Conservation (phyloP, 2,888 invertebrate species). For the Phrixothrix hirtus region DNA sequence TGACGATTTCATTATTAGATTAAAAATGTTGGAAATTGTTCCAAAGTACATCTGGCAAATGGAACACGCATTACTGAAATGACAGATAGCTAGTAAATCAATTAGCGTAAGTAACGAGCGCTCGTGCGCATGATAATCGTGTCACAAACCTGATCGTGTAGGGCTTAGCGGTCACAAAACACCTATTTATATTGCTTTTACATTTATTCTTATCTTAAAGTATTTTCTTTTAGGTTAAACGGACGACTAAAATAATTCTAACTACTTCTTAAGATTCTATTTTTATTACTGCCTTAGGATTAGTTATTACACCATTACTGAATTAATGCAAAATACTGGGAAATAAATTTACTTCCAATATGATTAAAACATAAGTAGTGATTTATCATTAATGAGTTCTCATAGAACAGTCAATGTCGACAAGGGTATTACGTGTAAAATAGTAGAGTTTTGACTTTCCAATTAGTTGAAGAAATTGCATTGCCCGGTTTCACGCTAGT, state of each 20-base stretch:
- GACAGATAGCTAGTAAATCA: constrained; percentile 47
- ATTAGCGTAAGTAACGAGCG: constrained; percentile 47
- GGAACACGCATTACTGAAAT: constrained; percentile 48
- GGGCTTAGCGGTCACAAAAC: constrained; percentile 20
- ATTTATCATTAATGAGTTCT: constrained; percentile 44
- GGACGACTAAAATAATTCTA: too few species aligned
- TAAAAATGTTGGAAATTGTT: constrained; percentile 47
- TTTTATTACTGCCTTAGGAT: too few species aligned
- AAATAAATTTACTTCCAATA: constrained; percentile 29
- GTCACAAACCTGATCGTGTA: constrained; percentile 24
- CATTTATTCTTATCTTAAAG: background rate
- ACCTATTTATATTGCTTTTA: constrained; percentile 11
- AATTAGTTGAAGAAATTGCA: constrained; percentile 50
- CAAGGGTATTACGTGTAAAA: constrained; percentile 44
- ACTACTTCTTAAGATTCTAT: too few species aligned
- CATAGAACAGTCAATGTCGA: constrained; percentile 35
- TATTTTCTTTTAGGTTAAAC: background rate
- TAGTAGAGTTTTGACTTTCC: constrained; percentile 49
- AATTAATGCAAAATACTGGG: constrained; percentile 4
- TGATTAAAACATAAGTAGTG: constrained; percentile 42
- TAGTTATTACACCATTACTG: too few species aligned
- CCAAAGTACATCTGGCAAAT: constrained; percentile 47
- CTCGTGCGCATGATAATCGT: constrained; percentile 31
- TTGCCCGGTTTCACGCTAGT: constrained; percentile 35
- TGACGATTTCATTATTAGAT: constrained; percentile 51